Conservation (phyloP, 2,797 vertebrate genomes). For the Nothura maculosa region DNA sequence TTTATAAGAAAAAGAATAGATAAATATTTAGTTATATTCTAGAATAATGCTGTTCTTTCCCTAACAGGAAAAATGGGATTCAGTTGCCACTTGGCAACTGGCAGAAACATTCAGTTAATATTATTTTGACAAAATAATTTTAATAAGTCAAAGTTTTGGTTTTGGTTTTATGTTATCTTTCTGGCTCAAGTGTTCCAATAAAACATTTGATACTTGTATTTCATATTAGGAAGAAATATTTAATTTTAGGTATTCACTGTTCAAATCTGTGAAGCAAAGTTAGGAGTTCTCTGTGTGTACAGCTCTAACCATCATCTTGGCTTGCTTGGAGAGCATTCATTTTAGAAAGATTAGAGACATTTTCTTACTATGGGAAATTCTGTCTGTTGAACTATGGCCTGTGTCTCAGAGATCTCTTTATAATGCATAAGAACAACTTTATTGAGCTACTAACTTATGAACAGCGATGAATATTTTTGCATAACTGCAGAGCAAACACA, state of each 20-base stretch:
- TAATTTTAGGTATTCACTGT: not conserved
- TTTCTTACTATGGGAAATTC: not conserved
- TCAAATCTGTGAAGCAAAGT: not conserved
- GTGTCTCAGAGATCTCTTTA: not conserved
- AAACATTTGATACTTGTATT: not conserved
- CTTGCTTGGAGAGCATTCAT: not conserved
- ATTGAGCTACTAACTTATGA: not conserved
- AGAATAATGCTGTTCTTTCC: not conserved
- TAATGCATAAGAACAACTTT: not conserved
- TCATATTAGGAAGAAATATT: not conserved
- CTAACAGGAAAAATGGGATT: not conserved
- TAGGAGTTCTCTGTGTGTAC: fast-evolving
- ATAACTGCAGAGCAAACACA: not conserved
- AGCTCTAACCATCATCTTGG: not conserved
- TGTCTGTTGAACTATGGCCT: not conserved
- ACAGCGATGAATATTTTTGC: not conserved
- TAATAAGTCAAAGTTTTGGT: not conserved
- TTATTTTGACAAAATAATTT: not conserved
- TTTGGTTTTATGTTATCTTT: not conserved
- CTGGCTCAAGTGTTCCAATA: not conserved
- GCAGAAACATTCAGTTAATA: not conserved
- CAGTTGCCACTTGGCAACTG: not conserved
- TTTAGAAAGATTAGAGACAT: not conserved
- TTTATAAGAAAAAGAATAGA: not conserved
- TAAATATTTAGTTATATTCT: not conserved